Evolutionary conservation across 1,140 invertebrate species (phyloP).

Genomic region (Parasteatoda tepidariorum): DNA sequence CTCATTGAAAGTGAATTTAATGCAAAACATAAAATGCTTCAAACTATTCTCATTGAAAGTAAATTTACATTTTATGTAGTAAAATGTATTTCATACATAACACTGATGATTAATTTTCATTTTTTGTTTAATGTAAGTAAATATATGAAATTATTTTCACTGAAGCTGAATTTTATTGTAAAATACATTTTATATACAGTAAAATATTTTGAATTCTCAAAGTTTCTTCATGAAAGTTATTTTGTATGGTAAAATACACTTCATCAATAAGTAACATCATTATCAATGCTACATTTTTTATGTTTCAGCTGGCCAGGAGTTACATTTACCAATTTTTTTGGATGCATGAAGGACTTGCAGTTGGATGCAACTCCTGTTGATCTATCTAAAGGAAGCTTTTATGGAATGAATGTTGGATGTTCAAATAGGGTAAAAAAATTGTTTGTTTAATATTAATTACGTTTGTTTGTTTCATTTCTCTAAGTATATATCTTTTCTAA

Average conservation of each 20-base stretch:
- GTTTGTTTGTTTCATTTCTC: neutral
- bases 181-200: too few species aligned
- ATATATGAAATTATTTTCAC: neutral
- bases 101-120: neutral
- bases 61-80: neutral
- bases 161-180: neutral
- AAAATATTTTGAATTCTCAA: too few species aligned
- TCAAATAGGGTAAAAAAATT: conserved; percentile 76
- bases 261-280: too few species aligned
- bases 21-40: neutral
- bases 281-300: too few species aligned
- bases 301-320: conserved; percentile 55
- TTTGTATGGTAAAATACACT: too few species aligned
- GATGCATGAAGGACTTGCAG: conserved; percentile 83
- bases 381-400: conserved; percentile 75
- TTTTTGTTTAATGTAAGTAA: neutral
- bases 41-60: neutral
- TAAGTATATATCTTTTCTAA: neutral
- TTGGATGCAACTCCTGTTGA: conserved; percentile 79
- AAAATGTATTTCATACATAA: neutral
- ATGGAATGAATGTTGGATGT: conserved; percentile 83
- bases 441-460: neutral
- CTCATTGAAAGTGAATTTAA: too few species aligned
- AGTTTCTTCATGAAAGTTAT: too few species aligned
- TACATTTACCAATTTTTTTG: conserved; percentile 75